phyloP scores from a whole-genome alignment of 2,113 vertebrate species.

The Cepphus grylle region DNA sequence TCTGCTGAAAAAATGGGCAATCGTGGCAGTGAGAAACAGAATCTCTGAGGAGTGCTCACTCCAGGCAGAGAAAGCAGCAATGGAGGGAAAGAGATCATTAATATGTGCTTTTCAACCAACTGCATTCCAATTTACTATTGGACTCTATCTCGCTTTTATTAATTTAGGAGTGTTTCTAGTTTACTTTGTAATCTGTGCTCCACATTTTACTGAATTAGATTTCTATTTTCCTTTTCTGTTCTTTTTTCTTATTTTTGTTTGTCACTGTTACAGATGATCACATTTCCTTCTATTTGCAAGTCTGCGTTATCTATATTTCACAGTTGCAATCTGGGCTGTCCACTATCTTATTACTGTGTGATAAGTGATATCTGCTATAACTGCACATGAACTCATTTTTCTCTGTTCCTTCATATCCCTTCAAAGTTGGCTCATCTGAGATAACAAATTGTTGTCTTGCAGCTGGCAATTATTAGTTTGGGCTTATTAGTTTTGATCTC shows the following conservation, averaged over 20 bases:
- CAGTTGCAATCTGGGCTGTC: slow-evolving; percentile 11
- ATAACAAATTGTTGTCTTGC: slow-evolving; percentile 48
- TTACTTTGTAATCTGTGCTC: neutral
- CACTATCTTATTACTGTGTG: neutral
- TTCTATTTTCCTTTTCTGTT: neutral
- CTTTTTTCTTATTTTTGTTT: neutral
- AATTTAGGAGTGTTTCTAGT: slow-evolving; percentile 11
- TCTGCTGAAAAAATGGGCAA: slow-evolving; percentile 18
- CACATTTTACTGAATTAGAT: neutral
- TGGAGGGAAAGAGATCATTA: neutral
- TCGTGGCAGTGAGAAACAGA: slow-evolving; percentile 12
- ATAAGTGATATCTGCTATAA: slow-evolving; percentile 27
- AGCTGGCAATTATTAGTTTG: slow-evolving; percentile 61
- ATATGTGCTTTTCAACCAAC: neutral
- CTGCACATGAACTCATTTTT: slow-evolving; percentile 39
- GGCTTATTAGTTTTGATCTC: slow-evolving; percentile 70
- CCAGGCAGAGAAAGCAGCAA: neutral
- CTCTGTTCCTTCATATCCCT: slow-evolving; percentile 19
- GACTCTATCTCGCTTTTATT: neutral
- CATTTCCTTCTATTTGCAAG: slow-evolving; percentile 6
- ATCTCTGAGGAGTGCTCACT: slow-evolving; percentile 7
- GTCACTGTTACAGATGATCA: neutral
- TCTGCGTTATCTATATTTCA: slow-evolving; percentile 10
- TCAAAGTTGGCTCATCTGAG: slow-evolving; percentile 50
- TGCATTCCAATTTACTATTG: slow-evolving; percentile 13